phyloP scores from a whole-genome alignment of 2,797 vertebrate species.

The Craterocephalus amniculus region DNA sequence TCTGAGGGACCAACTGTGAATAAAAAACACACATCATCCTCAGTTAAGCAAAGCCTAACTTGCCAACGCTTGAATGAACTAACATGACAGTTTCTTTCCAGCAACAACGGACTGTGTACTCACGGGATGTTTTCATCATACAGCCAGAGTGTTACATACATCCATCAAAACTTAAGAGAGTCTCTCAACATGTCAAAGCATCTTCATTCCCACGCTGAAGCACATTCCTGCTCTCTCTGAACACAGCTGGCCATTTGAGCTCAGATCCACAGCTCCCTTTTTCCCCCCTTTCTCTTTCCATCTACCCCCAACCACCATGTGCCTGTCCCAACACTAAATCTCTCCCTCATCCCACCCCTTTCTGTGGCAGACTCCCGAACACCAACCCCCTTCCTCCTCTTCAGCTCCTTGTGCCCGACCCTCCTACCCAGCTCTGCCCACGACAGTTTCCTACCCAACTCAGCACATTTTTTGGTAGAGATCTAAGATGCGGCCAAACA shows the following conservation, averaged over 20 bases:
- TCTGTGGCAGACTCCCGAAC: constrained; percentile 48
- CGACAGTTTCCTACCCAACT: constrained; percentile 61
- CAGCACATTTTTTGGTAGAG: constrained; percentile 73
- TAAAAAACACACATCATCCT: constrained; percentile 29
- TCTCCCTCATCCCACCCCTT: constrained; percentile 71
- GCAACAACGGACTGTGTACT: constrained; percentile 60
- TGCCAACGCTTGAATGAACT: constrained; percentile 10
- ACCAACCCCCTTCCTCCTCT: constrained; percentile 29
- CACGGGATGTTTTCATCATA: constrained; percentile 80
- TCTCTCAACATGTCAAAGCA: constrained; percentile 69
- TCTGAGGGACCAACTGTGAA: constrained; percentile 1
- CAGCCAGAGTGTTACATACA: constrained; percentile 50
- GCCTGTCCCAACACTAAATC: constrained; percentile 67
- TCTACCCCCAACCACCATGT: constrained; percentile 70
- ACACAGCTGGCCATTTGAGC: constrained; percentile 69
- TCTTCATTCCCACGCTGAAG: constrained; percentile 75
- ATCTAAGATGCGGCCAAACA: constrained; percentile 37
- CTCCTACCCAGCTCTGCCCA: constrained; percentile 71
- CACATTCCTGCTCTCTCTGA: constrained; percentile 74
- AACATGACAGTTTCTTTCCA: constrained; percentile 12
- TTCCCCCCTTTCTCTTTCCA: constrained; percentile 60
- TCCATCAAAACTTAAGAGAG: constrained; percentile 52
- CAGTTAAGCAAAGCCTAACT: constrained; percentile 11
- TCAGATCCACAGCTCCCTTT: constrained; percentile 55
- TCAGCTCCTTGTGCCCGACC: constrained; percentile 59